Conservation (phyloP, 2,113 vertebrate species). For the Upupa epops region DNA sequence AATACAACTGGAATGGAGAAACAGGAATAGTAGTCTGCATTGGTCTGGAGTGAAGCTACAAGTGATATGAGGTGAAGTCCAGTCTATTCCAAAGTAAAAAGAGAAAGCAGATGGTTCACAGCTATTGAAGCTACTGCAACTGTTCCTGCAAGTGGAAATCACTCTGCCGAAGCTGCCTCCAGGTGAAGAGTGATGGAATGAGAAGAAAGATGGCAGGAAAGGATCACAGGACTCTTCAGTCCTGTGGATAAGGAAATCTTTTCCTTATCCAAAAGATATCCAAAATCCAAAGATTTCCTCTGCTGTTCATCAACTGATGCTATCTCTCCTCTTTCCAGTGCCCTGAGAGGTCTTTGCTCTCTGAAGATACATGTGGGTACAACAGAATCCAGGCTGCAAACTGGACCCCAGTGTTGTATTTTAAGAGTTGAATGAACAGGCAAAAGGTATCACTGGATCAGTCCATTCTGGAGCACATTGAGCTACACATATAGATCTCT, state of each 20-base stretch:
- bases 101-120: background rate
- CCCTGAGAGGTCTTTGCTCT: background rate
- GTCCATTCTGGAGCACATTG: background rate
- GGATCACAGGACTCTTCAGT: background rate
- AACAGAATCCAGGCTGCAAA: background rate
- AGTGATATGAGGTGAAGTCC: background rate
- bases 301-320: rapidly evolving
- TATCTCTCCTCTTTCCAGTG: background rate
- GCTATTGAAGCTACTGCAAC: background rate
- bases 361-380: background rate
- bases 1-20: background rate
- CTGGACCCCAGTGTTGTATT: background rate
- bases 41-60: background rate
- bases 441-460: background rate
- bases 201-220: background rate
- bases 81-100: background rate
- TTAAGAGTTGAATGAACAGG: background rate
- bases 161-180: background rate
- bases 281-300: too few species aligned
- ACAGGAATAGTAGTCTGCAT: background rate
- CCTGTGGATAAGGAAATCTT: background rate
- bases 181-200: background rate
- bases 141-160: background rate
- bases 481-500: background rate
- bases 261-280: too few species aligned